Base-by-base conservation (phyloP, 2,888 invertebrate genomes). In the Crematogaster levior region DNA sequence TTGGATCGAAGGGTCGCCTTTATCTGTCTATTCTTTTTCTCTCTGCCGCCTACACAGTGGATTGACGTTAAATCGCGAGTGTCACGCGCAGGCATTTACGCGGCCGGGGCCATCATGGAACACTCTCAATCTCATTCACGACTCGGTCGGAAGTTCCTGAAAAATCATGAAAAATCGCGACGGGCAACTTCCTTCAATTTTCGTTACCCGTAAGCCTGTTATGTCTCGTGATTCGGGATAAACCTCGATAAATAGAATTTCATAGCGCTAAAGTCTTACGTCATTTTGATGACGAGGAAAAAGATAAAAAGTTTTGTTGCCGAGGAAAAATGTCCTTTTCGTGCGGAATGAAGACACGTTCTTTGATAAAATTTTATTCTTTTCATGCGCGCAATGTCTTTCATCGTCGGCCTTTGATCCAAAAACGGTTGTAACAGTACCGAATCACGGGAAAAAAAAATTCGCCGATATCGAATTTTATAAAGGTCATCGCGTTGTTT, bases 41-140 rank as follows among this genome's bases (percentile, higher is more conserved):
- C 80, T 12, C 37, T 51, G 12, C 24, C 37, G 56, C 72, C n/a
- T 60, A 30, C n/a, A 37, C 6, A 24, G 18, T n/a, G n/a, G 79
- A 85, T 85, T 77, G 72, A 66, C 61, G 81, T 85, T 84, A 75
- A 75, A 84, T 85, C 79, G 73, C 58, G 79, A 70, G 77, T 46
- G 56, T 73, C 73, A 40, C 34, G 73, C 46, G 58, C 80, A 66
- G 75, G 34, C 46, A 48, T 74, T 75, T 72, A 58, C 74, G 75
- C 37, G 48, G 74, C 27, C 48, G 10, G 60, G 40, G 3, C 58
- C 70, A 40, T 77, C 82, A 70, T 74, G 63, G 66, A 81, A 85
- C 73, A 87, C 74, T 81, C 68, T 79, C 79, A 81, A 82, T 82
- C 82, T 85, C 87, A 80, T 84, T 86, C 81, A 79, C 63, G 83